phyloP scores from a whole-genome alignment of 2,113 vertebrate species.

The Macaca fascicularis region T2T-MFA8v1.1 NC_088384.1:90594001-90594500 shows the following conservation, averaged over 20 bases:
- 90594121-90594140: not conserved
- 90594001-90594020: not conserved
- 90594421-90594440: not conserved
- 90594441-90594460: not conserved
- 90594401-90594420: not conserved
- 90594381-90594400: not conserved
- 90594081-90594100: not conserved
- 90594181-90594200: not conserved
- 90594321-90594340: not conserved
- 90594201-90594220: not conserved
- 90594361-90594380: conserved; percentile 12
- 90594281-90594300: not conserved
- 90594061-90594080: not conserved
- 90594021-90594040: not conserved
- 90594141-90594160: not conserved
- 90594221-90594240: not conserved
- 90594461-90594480: not conserved
- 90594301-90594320: not conserved
- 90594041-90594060: not conserved
- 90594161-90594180: not conserved
- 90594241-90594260: not conserved
- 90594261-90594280: conserved; percentile 20
- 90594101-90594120: no score
- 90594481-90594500: not conserved
- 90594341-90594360: not conserved